These are phyloP conservation scores for Rhagologus leucostigma DNA, from an alignment of 2,113 vertebrate species.

Conservation along the genomic window DNA sequence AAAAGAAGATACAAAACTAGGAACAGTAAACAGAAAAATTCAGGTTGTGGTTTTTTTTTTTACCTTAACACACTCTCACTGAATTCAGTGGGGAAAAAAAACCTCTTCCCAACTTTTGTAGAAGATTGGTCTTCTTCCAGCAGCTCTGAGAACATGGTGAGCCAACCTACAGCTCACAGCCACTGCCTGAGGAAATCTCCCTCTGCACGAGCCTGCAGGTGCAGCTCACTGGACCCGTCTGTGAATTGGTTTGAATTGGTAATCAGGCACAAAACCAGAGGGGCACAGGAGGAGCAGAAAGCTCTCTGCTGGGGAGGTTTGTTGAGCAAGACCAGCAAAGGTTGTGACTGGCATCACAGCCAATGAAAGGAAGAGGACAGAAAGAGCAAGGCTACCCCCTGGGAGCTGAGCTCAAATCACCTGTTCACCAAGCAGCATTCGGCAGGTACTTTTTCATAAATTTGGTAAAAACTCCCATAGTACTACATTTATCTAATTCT, in stretches of 20 bases:
- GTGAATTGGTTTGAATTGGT: background rate
- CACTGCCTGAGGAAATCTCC: background rate
- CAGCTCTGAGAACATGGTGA: background rate
- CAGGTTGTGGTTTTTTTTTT: background rate
- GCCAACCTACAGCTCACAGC: background rate
- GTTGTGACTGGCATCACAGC: background rate
- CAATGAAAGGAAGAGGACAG: background rate
- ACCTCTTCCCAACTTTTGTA: background rate
- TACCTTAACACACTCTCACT: background rate
- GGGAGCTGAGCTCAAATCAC: background rate
- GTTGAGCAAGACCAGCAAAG: background rate
- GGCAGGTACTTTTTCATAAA: background rate
- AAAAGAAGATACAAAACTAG: conserved; percentile 6
- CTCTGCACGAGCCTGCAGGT: background rate
- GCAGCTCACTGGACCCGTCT: background rate
- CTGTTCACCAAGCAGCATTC: background rate
- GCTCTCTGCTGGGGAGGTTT: background rate
- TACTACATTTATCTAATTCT: background rate
- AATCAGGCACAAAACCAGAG: background rate
- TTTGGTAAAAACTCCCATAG: background rate
- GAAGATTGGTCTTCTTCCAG: background rate
- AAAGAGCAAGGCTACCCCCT: background rate
- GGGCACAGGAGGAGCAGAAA: background rate
- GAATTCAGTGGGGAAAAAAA: background rate
- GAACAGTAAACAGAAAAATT: background rate